Conservation (phyloP, 2,797 vertebrate species). For the Staurois parvus region DNA sequence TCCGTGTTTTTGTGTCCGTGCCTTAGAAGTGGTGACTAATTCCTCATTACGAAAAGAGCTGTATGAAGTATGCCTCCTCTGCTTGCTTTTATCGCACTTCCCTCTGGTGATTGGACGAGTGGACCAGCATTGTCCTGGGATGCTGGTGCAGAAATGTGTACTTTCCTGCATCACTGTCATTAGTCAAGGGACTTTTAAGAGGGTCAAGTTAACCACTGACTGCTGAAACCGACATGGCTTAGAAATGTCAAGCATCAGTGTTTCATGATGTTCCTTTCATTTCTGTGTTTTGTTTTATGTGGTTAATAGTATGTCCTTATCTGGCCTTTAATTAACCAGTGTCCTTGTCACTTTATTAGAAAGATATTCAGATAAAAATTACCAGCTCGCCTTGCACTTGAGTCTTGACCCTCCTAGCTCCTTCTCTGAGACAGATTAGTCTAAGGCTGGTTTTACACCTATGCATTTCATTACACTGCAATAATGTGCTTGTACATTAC, state of each 20-base stretch:
- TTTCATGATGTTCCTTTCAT: background rate
- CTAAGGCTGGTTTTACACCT: too few species aligned
- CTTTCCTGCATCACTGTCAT: background rate
- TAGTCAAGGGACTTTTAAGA: background rate
- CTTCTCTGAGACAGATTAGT: too few species aligned
- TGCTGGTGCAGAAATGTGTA: constrained; percentile 1
- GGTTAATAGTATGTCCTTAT: too few species aligned
- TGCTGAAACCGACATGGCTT: background rate
- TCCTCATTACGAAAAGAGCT: constrained; percentile 30
- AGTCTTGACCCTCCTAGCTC: too few species aligned
- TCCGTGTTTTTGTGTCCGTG: constrained; percentile 7
- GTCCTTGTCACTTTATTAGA: background rate
- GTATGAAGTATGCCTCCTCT: background rate
- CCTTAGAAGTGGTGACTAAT: constrained; percentile 23
- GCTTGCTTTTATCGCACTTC: background rate
- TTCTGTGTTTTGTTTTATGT: background rate
- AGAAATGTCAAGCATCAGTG: background rate
- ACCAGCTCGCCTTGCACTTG: too few species aligned
- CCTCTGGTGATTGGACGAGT: background rate
- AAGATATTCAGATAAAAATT: too few species aligned
- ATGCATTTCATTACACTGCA: too few species aligned
- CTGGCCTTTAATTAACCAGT: too few species aligned
- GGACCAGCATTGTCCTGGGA: background rate
- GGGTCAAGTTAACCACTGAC: constrained; percentile 9
- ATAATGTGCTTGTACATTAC: too few species aligned